Base-by-base conservation (phyloP, 1,140 invertebrate species). In the Octopus bimaculoides region DNA sequence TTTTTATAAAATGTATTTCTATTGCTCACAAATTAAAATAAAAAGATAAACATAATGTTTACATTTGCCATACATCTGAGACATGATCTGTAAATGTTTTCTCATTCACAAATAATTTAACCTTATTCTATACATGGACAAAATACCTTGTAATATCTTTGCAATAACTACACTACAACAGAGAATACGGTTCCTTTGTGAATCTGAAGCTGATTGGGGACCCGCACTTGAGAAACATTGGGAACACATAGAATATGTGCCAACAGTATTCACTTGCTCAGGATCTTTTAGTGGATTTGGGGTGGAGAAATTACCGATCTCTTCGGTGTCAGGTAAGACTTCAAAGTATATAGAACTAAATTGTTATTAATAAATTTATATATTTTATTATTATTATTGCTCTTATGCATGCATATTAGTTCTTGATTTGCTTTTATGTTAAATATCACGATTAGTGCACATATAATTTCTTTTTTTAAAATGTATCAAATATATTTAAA, bases 211-310 rank as follows among this genome's bases (percentile, higher is more conserved):
- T 14, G 86, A 85, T 77, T 89, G 88, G 88, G 87, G 88, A 52
- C 87, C 88, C 12, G 87, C 88, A 7, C 80, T 86, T 26, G 84
- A 86, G 55, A 84, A 85, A 80, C 83, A 86, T 80, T 85, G 84
- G 83, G 84, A 86, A 55, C 79, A 85, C 75, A 83, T 87, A 10
- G 86, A 88, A 76, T 89, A 89, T 78, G 86, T 84, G 75, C 88
- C 88, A 53, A 84, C 87, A 41, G 86, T 89, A 5, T 85, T 86
- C 80, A 86, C 87, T 74, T 83, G 85, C 79, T 75, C 74, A 9
- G 74, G 74, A 41, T 75, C 74, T 52, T 75, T 75, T 75, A 52
- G 20, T 75, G 74, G 74, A 17, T 75, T 75, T 10, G 74, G 41
- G 20, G 74, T 75, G 20, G 41, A 75, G 52, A 52, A 75, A 52